Evolutionary conservation across 2,797 vertebrate species (phyloP).

Genomic region (Momotus momota): DNA sequence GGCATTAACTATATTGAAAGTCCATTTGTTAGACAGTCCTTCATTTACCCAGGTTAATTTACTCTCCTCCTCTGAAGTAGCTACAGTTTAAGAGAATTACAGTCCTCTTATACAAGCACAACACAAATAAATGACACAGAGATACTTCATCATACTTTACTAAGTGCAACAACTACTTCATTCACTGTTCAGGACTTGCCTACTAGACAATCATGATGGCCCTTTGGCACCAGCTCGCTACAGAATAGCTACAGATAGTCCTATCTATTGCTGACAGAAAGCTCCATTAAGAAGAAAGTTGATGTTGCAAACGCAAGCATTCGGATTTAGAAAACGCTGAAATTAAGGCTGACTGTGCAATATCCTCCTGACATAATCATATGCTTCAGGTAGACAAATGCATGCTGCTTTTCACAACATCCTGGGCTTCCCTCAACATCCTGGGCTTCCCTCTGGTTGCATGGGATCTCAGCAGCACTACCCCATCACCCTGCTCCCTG

Average conservation of each 20-base stretch:
- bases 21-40: conserved; percentile 9
- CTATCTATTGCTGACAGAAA: neutral
- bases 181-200: neutral
- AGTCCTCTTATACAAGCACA: neutral
- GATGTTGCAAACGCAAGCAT: neutral
- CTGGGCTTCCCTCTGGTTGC: neutral
- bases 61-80: neutral
- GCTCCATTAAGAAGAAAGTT: neutral
- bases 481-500: neutral
- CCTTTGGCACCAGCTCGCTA: neutral
- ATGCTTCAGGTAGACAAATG: neutral
- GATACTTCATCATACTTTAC: conserved; percentile 26
- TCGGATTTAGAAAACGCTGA: neutral
- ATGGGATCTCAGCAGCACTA: neutral
- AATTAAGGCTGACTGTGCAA: neutral
- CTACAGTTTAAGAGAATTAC: conserved; percentile 22
- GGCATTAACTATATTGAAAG: neutral
- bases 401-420: neutral
- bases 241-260: neutral
- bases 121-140: neutral
- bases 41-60: conserved; percentile 33
- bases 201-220: neutral
- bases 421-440: neutral
- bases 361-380: neutral
- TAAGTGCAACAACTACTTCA: neutral